Evolutionary conservation across 2,113 vertebrate species (phyloP), one percentile per base, ranked within the genome.

Genomic region (Centropus unirufus): DNA sequence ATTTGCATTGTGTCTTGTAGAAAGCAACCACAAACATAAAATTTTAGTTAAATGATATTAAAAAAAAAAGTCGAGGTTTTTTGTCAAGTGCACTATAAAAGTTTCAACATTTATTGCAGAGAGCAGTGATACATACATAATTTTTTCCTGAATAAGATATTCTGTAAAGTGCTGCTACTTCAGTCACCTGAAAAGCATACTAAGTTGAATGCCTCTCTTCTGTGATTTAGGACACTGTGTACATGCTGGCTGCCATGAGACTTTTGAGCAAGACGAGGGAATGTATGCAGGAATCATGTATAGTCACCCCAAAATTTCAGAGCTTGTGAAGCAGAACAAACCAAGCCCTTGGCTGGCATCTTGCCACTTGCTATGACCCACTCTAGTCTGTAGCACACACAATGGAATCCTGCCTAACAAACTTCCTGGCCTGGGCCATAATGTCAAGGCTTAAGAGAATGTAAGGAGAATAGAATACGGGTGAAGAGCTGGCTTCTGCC

Each of bases 61-160:
- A 78, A 49, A 57, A 4, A 0, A 0, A 24, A 91, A 94, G 24
- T 77, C 1, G 11, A 62, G 20, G 20, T 88, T 90, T 89, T 94
- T 95, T 46, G 9, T 52, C 68, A 92, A 92, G 70, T 52, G n/a
- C 64, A 4, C 47, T 74, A 74, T 92, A 93, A 79, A 91, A 68
- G 78, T 73, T 70, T 24, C 10, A 11, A 11, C 21, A 12, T 85
- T 94, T 79, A 87, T 76, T 85, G 39, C 72, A 61, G 75, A 78
- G 87, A 68, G 44, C 68, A 54, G 75, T 70, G 91, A 61, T 57
- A 69, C 58, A 34, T 80, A n/a, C 15, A 47, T 83, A 83, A 90
- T 95, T 93, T 95, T 47, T 89, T 95, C 82, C 68, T 72, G 82
- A 81, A 83, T 51, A 83, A 88, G 68, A 72, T 83, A 2, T 81